Evolutionary conservation across 1,140 invertebrate species (phyloP).

Genomic region (Ridgeia piscesae): DNA sequence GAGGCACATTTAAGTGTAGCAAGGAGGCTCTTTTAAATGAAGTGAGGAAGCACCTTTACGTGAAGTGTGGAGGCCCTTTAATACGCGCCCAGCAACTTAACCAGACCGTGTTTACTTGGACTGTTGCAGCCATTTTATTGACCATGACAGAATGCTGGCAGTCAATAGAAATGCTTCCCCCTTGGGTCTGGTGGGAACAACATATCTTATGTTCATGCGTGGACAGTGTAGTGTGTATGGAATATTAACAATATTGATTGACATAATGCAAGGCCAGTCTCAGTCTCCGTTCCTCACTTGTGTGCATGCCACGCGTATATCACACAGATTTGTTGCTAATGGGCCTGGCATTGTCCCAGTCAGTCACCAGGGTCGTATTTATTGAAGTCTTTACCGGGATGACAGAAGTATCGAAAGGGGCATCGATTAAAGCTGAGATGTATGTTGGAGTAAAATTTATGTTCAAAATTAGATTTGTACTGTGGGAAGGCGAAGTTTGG

Average conservation of each 20-base stretch:
- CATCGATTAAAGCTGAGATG: too few relatives aligned
- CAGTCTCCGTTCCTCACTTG: too few relatives aligned
- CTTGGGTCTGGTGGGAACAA: neutral
- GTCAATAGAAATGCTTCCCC: neutral
- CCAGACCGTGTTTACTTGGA: neutral
- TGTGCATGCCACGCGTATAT: neutral
- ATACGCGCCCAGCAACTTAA: neutral
- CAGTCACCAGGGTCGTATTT: neutral
- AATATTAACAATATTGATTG: slow-evolving; percentile 7
- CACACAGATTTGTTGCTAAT: neutral
- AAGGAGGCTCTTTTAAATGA: too few relatives aligned
- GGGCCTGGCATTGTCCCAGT: neutral
- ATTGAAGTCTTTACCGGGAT: neutral
- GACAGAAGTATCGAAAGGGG: neutral
- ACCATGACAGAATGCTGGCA: neutral
- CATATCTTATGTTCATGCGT: neutral
- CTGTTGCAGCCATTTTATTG: neutral
- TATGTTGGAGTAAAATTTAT: too few relatives aligned
- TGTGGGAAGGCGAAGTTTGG: too few relatives aligned
- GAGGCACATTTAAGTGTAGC: too few relatives aligned
- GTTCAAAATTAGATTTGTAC: too few relatives aligned
- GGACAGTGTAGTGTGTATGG: neutral
- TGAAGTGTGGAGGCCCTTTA: neutral
- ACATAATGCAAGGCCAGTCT: neutral
- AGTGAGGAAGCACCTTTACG: neutral